Evolutionary conservation across 2,888 invertebrate genomes (phyloP), one percentile per base, ranked within the genome.

Genomic region (Alviniconcha strummeri): DNA sequence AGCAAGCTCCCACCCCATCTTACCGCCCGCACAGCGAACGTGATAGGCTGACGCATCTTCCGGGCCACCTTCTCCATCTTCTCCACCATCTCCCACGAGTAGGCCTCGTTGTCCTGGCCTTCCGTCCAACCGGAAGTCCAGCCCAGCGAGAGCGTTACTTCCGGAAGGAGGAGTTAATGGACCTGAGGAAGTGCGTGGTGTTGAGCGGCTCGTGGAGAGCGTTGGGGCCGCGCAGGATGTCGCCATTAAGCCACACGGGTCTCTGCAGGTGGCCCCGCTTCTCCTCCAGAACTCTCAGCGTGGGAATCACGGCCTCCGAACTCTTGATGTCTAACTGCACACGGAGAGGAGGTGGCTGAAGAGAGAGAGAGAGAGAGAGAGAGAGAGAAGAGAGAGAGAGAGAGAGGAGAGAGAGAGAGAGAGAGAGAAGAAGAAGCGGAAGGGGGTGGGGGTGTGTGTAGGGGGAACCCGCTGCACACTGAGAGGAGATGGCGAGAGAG

Each of bases 241-340:
- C 98, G 0, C 98, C 97, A 93, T 98, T 98, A 84, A 98, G 93
- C 97, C 97, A 97, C 5, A 98, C 92, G 0, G 97, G 97, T 90
- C 88, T 87, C 54, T 85, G 84, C 52, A 89, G 76, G 17, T 56
- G 15, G 0, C 87, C 79, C 64, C 85, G 72, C 56, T 87, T 87
- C 52, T 84, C 82, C n/a, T 87, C 83, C 13, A 93, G 85, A 19
- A 92, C 86, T 64, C 88, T 80, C 19, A 94, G 85, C 8, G 92
- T 90, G 0, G 92, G 92, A 81, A 90, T 90, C 0, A 94, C 96
- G 0, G 96, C 97, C 60, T 96, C 96, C 60, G 96, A 95, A 1
- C 95, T 95, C 93, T 98, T 98, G 92, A 98, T 98, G 94, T 98
- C 98, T 80, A 98, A 94, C 92, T 82, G 54, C 60, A 60, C 36